Base-by-base conservation (phyloP, 2,113 vertebrate genomes). In the Planiliza haematocheilus region DNA sequence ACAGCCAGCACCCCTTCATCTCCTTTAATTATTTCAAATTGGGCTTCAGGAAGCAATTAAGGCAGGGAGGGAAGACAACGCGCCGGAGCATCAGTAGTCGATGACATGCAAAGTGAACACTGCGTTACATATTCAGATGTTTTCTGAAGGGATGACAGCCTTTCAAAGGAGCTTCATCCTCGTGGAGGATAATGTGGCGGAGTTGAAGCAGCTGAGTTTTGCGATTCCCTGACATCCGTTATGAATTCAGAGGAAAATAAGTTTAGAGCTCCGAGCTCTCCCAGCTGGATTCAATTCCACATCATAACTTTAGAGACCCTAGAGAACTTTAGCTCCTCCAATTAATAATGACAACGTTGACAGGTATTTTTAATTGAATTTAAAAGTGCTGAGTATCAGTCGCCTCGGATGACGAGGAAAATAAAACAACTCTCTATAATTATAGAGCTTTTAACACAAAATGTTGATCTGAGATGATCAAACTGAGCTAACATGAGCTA, bases 1-100 rank as follows among this genome's bases (percentile, higher is more conserved):
- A 75, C 85, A 86, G 77, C 76, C 71, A 71, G 63, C 70, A 20
- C 77, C 74, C 51, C 72, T 81, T 77, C 74, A 62, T 77, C 74
- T 79, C 83, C 72, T 90, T 91, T 91, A 88, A 92, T 94, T 86
- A 91, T 88, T 86, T 90, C 83, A 88, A 89, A 85, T 70, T 74
- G 83, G 69, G 86, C 77, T 90, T 86, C 76, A 66, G 89, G 88
- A 93, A 76, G 87, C 86, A 90, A 93, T 93, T 91, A 91, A 83
- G 55, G 39, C 75, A 59, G 17, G 46, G 42, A 39, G 45, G 36
- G 37, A 63, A 75, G 81, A 82, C 77, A 64, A 82, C 72, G 9
- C 50, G 66, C 16, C 74, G 42, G 63, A 30, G 63, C 73, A 57
- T 82, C 70, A 77, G 37, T 55, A 63, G 77, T 56, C 49, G 49